phyloP scores from a whole-genome alignment of 1,140 invertebrate genomes.

The Drosophila teissieri region DNA sequence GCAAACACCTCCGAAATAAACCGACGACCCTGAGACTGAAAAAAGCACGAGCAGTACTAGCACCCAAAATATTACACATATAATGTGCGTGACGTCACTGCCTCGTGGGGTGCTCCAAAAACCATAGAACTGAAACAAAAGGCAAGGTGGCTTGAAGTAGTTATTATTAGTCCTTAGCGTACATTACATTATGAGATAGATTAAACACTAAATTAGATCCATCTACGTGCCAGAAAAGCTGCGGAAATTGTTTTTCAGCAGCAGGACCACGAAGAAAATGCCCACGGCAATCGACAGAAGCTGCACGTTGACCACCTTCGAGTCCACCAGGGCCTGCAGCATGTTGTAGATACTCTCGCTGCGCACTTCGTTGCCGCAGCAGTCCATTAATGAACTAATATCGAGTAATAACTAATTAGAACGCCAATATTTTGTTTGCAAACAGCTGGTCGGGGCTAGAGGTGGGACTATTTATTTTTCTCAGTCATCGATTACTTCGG shows the following conservation, averaged over 20 bases:
- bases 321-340: conserved; percentile 75
- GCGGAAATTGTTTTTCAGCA: conserved; percentile 78
- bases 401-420: conserved; percentile 32
- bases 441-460: conserved; percentile 45
- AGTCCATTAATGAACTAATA: conserved; percentile 66
- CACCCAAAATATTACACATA: conserved; percentile 44
- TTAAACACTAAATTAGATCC: conserved; percentile 51
- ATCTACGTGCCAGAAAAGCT: conserved; percentile 75
- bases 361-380: conserved; percentile 75
- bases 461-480: not conserved
- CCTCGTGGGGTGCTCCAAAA: conserved; percentile 20
- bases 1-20: conserved; percentile 18
- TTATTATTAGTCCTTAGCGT: conserved; percentile 69
- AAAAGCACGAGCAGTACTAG: conserved; percentile 9
- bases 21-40: conserved; percentile 53
- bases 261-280: conserved; percentile 77
- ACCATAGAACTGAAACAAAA: conserved; percentile 30
- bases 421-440: conserved; percentile 44
- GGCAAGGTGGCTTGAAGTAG: conserved; percentile 29
- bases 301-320: conserved; percentile 79
- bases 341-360: conserved; percentile 79
- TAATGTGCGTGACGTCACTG: conserved; percentile 60
- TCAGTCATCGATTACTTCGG: not conserved
- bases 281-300: conserved; percentile 79
- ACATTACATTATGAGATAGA: conserved; percentile 68